These are phyloP conservation scores for Cydia pomonella DNA, from an alignment of 1,140 invertebrate genomes.

Conservation along the genomic window DNA sequence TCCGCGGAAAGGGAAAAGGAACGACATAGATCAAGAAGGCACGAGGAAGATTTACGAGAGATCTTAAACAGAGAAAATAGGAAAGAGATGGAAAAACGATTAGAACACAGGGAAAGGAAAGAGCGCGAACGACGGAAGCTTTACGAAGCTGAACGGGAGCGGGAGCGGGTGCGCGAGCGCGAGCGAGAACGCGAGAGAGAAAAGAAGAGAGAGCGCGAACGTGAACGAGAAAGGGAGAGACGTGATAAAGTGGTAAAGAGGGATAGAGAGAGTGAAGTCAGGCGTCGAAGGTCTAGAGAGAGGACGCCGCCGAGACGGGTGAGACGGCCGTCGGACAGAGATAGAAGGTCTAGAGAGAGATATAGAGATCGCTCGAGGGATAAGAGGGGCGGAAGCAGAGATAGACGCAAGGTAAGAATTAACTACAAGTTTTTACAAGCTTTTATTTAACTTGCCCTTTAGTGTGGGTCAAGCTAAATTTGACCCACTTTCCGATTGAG, in stretches of 20 bases:
- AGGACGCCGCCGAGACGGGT: conserved; percentile 41
- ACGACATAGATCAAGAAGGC: conserved; percentile 51
- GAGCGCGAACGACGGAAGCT: conserved; percentile 58
- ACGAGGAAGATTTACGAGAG: conserved; percentile 68
- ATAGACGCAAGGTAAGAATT: conserved; percentile 63
- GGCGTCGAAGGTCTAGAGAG: conserved; percentile 58
- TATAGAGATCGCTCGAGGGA: conserved; percentile 58
- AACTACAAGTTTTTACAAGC: neutral
- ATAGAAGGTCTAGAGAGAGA: conserved; percentile 65
- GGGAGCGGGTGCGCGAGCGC: conserved; percentile 57
- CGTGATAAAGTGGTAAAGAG: conserved; percentile 52
- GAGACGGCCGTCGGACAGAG: conserved; percentile 37
- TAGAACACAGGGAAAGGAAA: conserved; percentile 59
- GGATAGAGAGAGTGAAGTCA: conserved; percentile 47
- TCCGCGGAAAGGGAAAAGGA: conserved; percentile 53
- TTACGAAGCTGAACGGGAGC: conserved; percentile 54
- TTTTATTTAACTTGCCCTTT: no score
- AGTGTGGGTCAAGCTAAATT: no score
- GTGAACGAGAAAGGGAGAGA: conserved; percentile 43
- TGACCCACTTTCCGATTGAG: no score
- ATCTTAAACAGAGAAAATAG: conserved; percentile 72
- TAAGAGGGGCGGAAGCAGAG: conserved; percentile 44
- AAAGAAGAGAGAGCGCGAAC: conserved; percentile 47
- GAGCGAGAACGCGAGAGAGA: conserved; percentile 59
- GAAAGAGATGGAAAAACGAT: conserved; percentile 66